phyloP scores from a whole-genome alignment of 1,140 invertebrate species.

The Caenorhabditis elegans region DNA sequence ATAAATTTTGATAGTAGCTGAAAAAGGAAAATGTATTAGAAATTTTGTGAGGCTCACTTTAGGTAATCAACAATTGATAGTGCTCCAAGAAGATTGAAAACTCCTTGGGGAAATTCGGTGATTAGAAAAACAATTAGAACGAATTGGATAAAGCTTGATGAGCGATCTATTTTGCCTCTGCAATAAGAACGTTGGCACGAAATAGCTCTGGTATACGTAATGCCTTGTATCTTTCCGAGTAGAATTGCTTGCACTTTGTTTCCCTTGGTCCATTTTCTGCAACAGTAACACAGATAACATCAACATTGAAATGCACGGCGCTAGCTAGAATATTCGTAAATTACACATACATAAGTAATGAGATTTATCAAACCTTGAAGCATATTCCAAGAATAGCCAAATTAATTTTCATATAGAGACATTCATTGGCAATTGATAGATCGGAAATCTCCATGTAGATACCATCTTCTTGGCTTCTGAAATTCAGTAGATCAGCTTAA shows the following conservation, averaged over 20 bases:
- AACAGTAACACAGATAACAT: not conserved
- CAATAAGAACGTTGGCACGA: not conserved
- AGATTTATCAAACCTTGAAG: too few relatives aligned
- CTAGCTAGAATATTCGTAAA: too few relatives aligned
- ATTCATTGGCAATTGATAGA: not conserved
- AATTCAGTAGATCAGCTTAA: not conserved
- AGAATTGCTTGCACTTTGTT: not conserved
- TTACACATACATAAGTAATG: too few relatives aligned
- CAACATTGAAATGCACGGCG: not conserved
- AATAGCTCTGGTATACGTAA: not conserved
- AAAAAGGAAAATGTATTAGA: too few relatives aligned
- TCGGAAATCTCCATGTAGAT: not conserved
- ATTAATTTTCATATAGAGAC: not conserved
- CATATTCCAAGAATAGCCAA: not conserved
- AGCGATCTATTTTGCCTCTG: not conserved
- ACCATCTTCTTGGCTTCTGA: not conserved
- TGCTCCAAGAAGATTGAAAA: not conserved
- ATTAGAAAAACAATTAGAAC: not conserved
- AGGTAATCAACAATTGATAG: not conserved
- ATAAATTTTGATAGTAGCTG: not conserved
- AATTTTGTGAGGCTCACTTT: not conserved
- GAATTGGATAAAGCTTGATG: not conserved
- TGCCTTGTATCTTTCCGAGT: not conserved
- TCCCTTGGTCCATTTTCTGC: not conserved
- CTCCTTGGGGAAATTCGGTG: constrained; percentile 9